Evolutionary conservation across 2,113 vertebrate genomes (phyloP).

Genomic region (Eidolon helvum): DNA sequence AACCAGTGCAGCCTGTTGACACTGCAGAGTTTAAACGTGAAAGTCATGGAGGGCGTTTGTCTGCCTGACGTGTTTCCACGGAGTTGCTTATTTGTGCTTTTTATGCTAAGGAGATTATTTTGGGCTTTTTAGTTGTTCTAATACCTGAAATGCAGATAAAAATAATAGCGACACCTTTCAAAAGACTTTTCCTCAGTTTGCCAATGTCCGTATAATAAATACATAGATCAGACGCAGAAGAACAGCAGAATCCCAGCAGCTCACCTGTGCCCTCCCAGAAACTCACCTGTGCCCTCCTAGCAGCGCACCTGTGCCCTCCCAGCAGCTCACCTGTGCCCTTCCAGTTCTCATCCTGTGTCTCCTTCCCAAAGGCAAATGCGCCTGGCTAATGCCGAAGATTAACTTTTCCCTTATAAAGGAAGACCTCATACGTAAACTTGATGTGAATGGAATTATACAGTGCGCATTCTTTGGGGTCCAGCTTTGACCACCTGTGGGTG

Average conservation of each 20-base stretch:
- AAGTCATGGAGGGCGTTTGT: rapidly evolving
- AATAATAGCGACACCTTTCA: neutral
- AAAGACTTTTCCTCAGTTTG: neutral
- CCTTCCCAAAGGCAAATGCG: neutral
- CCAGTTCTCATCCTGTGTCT: neutral
- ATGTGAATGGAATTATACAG: rapidly evolving
- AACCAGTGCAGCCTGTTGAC: neutral
- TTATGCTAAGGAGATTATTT: neutral
- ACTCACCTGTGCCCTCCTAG: neutral
- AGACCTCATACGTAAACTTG: neutral
- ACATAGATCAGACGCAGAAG: rapidly evolving
- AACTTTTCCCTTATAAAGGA: neutral
- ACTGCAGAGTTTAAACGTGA: rapidly evolving
- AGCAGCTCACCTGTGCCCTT: neutral
- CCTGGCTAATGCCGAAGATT: no score
- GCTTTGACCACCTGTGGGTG: neutral
- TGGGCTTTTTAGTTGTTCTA: neutral
- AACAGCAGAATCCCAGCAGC: neutral
- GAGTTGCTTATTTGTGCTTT: neutral
- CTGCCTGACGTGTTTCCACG: rapidly evolving
- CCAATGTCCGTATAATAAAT: neutral
- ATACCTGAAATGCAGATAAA: neutral
- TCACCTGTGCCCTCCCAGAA: neutral
- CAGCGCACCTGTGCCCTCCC: neutral
- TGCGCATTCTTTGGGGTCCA: rapidly evolving